phyloP scores from a whole-genome alignment of 2,888 invertebrate species.

The Unio delphinus region DNA sequence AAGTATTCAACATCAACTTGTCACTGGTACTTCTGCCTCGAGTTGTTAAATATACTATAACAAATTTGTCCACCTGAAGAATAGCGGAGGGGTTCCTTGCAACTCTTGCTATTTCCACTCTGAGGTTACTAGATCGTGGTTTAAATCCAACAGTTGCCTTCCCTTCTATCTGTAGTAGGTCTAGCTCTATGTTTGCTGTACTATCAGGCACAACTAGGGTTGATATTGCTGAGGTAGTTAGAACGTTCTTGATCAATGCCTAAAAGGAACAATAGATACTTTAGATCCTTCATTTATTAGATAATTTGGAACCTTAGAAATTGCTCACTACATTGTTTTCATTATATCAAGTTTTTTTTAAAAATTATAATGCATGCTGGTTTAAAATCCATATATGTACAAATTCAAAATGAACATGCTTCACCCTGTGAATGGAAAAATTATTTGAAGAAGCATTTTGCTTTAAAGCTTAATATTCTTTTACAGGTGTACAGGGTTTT shows the following conservation, averaged over 20 bases:
- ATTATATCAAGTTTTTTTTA: too few species aligned
- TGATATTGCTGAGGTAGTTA: constrained; percentile 21
- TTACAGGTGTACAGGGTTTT: too few species aligned
- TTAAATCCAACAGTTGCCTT: constrained; percentile 28
- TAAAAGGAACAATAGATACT: constrained; percentile 8
- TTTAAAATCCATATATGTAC: too few species aligned
- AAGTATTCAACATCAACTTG: constrained; percentile 19
- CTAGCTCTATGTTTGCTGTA: constrained; percentile 16
- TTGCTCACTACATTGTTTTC: too few species aligned
- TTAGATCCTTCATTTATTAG: too few species aligned
- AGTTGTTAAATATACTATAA: constrained; percentile 28
- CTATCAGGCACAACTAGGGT: constrained; percentile 27
- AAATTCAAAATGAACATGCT: too few species aligned
- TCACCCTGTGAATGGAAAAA: too few species aligned
- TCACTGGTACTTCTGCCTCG: constrained; percentile 7
- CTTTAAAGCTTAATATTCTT: too few species aligned
- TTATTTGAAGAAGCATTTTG: too few species aligned
- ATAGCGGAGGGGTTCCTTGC: constrained; percentile 23
- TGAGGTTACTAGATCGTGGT: constrained; percentile 21
- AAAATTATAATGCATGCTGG: too few species aligned
- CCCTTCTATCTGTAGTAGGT: constrained; percentile 12
- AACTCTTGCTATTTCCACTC: constrained; percentile 30
- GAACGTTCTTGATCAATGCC: constrained; percentile 36
- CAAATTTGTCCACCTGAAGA: constrained; percentile 26
- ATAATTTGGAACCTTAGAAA: too few species aligned